Base-by-base conservation (phyloP, 1,140 invertebrate species). In the Philotrypesis tridentata region DNA sequence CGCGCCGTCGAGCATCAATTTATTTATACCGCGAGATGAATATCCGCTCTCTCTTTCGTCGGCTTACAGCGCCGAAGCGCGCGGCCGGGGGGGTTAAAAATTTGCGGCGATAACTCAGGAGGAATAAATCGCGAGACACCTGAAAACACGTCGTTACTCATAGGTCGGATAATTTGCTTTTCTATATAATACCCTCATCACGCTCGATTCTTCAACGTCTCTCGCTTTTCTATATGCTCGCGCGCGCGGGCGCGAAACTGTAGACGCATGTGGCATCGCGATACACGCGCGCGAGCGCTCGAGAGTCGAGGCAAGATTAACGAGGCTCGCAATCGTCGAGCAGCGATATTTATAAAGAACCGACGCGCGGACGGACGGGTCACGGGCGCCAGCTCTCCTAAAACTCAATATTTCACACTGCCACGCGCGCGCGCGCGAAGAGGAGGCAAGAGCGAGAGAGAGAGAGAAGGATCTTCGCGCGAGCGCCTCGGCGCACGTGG, bases 371-470 rank as follows among this genome's bases (percentile, higher is more conserved):
- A 29, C 61, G 23, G 25, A 29, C 23, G n/a, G n/a, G n/a, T n/a
- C n/a, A n/a, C n/a, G n/a, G n/a, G 27, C 25, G 31, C 31, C 14
- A 7, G 14, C 37, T 33, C 33, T 55, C 65, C 37, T 67, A 77
- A 11, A 43, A 77, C 55, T 67, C 76, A 70, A 71, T 78, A 78
- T 78, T 68, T 78, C 29, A 78, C 31, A n/a, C 21, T 21, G 29
- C 63, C 23, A 2, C 27, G 61, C 12, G 61, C 25, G n/a, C n/a
- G n/a, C n/a, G n/a, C n/a, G n/a, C n/a, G n/a, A n/a, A n/a, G n/a
- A n/a, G n/a, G n/a, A n/a, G n/a, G n/a, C n/a, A n/a, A n/a, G n/a
- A n/a, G n/a, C n/a, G n/a, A n/a, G n/a, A n/a, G n/a, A n/a, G n/a
- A n/a, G n/a, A n/a, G n/a, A n/a, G n/a, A n/a, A n/a, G n/a, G n/a